A percentile compares a stretch with the other conserved stretches of the same genome.
phyloP scores from a whole-genome alignment of 2,113 vertebrate genomes.

The Dissostichus mawsoni region DNA sequence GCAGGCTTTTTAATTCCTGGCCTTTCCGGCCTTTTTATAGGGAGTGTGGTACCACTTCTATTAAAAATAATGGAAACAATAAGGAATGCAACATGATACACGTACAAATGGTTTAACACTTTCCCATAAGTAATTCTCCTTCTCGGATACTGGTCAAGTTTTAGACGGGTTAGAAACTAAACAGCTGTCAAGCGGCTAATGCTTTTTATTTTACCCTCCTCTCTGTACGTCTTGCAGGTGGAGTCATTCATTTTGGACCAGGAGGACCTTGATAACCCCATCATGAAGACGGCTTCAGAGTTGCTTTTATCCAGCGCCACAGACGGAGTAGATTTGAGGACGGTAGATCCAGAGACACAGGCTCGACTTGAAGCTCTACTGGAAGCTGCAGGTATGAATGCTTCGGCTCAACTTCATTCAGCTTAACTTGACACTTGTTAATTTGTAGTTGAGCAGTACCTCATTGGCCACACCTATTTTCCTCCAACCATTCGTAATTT shows the following conservation, averaged over 20 bases:
- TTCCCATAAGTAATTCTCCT: neutral
- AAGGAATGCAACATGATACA: too few relatives aligned
- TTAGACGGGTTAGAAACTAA: slow-evolving; percentile 1
- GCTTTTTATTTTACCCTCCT: slow-evolving; percentile 5
- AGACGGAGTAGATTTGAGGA: slow-evolving; percentile 95
- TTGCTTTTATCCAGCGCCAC: slow-evolving; percentile 95
- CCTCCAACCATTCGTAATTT: slow-evolving; percentile 9
- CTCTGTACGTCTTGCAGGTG: slow-evolving; percentile 82
- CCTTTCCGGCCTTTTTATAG: slow-evolving; percentile 48
- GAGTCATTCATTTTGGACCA: slow-evolving; percentile 99
- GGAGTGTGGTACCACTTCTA: neutral
- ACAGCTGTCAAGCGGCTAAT: neutral
- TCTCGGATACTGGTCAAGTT: neutral
- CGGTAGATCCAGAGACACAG: slow-evolving; percentile 98
- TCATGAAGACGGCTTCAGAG: slow-evolving; percentile 98
- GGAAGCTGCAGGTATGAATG: slow-evolving; percentile 94
- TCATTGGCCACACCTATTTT: slow-evolving; percentile 23
- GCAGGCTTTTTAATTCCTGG: slow-evolving; percentile 47
- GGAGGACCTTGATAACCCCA: slow-evolving; percentile 99
- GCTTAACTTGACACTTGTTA: slow-evolving; percentile 28
- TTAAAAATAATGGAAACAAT: slow-evolving; percentile 20
- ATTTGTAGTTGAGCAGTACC: slow-evolving; percentile 20
- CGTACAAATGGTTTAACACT: neutral
- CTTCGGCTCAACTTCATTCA: slow-evolving; percentile 14
- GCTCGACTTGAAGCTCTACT: slow-evolving; percentile 96